Evolutionary conservation across 2,113 vertebrate genomes (phyloP).

Genomic region (Mungos mungo): DNA sequence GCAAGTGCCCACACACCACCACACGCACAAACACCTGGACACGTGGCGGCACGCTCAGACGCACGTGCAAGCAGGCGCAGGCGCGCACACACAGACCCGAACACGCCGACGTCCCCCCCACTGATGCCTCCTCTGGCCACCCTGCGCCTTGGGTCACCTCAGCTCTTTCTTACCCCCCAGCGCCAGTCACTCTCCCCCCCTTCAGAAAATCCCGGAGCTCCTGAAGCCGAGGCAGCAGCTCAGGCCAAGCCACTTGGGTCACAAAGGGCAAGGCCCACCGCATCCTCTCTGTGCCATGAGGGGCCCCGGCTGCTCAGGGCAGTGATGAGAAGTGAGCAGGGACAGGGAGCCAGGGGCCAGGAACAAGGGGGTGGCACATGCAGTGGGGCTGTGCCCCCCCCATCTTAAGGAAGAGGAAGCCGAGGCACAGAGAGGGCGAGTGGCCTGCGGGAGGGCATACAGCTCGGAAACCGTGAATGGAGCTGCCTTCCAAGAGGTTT

Average conservation of each 20-base stretch:
- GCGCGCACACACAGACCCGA: too few species aligned
- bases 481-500: not conserved
- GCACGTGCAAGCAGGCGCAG: not conserved
- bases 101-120: too few species aligned
- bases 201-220: not conserved
- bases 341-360: not conserved
- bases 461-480: rapidly evolving
- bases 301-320: not conserved
- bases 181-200: not conserved
- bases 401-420: not conserved
- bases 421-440: not conserved
- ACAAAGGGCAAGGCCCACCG: not conserved
- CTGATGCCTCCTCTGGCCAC: not conserved
- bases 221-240: not conserved
- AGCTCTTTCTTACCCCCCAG: not conserved
- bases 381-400: rapidly evolving
- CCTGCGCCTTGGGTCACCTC: not conserved
- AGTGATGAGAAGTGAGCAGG: not conserved
- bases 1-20: rapidly evolving
- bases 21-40: too few species aligned
- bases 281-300: not conserved
- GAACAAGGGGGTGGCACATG: rapidly evolving
- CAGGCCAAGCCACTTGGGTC: not conserved
- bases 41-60: not conserved
- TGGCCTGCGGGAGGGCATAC: not conserved